Percentiles rank a stretch among this genome's conserved stretches.
phyloP scores from a whole-genome alignment of 2,113 vertebrate genomes.

The Syrmaticus mikado region DNA sequence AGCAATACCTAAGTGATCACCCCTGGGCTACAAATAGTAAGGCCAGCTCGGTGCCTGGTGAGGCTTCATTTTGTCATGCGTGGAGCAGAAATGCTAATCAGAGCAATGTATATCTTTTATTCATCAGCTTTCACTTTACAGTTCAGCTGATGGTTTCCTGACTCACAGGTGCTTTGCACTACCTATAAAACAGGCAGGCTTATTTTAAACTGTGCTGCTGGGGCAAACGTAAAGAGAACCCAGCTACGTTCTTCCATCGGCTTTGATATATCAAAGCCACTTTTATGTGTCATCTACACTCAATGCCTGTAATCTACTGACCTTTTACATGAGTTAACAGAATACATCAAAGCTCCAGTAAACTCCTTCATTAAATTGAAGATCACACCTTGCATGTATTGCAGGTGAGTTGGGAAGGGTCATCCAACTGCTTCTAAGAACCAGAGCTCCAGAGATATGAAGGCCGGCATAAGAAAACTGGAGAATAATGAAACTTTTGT shows the following conservation, averaged over 20 bases:
- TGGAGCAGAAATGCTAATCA: fast-evolving
- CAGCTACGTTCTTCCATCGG: not conserved
- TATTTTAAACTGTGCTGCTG: not conserved
- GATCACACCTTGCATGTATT: not conserved
- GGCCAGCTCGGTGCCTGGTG: not conserved
- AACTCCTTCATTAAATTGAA: not conserved
- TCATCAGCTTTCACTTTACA: not conserved
- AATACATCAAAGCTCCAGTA: not conserved
- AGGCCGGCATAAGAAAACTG: not conserved
- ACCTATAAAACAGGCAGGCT: not conserved
- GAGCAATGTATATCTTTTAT: not conserved
- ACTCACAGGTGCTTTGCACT: not conserved
- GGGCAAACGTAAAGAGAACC: not conserved
- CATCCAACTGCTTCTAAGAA: not conserved
- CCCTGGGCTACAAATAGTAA: not conserved
- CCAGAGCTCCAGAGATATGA: not conserved
- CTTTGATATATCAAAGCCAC: not conserved
- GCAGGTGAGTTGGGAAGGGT: not conserved
- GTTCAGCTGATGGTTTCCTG: not conserved
- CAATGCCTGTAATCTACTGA: fast-evolving
- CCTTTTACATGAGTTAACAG: not conserved
- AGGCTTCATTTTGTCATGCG: not conserved
- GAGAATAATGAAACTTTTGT: not conserved
- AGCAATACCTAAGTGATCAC: not conserved
- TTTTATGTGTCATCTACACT: not conserved